Conservation (phyloP, 1,140 invertebrate species). For the Drosophila bifasciata region DNA sequence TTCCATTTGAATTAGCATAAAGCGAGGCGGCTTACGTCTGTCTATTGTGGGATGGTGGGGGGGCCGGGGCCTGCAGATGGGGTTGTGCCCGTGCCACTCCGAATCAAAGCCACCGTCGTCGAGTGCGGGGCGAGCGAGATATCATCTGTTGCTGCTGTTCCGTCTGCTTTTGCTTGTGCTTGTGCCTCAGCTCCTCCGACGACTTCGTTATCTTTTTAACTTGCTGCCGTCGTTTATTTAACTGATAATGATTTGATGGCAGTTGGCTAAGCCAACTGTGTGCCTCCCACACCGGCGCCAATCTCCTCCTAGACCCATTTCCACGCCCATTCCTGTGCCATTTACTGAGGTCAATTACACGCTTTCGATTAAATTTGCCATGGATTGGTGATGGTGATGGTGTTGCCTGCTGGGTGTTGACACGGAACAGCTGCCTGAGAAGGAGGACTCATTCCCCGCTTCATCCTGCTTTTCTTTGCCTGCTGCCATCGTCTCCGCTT, state of each 20-base stretch:
- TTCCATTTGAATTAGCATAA: slow-evolving; percentile 82
- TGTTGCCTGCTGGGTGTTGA: slow-evolving; percentile 61
- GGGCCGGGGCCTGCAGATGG: slow-evolving; percentile 10
- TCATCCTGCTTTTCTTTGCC: not conserved
- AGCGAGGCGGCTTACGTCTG: slow-evolving; percentile 81
- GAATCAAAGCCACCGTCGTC: slow-evolving; percentile 40
- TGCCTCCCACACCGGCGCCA: not conserved
- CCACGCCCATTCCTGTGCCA: slow-evolving; percentile 58
- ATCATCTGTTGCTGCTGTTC: slow-evolving; percentile 66
- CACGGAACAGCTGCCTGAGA: slow-evolving; percentile 70
- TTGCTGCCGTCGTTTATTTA: slow-evolving; percentile 81
- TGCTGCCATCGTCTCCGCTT: not conserved
- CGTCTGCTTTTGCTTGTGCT: slow-evolving; percentile 22
- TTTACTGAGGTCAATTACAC: slow-evolving; percentile 82
- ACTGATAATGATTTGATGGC: slow-evolving; percentile 82
- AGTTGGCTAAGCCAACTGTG: slow-evolving; percentile 78
- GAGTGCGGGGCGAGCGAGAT: slow-evolving; percentile 45
- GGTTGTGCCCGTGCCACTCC: slow-evolving; percentile 17
- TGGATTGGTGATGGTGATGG: slow-evolving; percentile 42
- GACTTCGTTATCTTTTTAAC: slow-evolving; percentile 82
- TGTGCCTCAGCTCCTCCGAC: slow-evolving; percentile 35
- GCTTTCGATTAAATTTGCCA: slow-evolving; percentile 82
- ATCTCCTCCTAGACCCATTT: slow-evolving; percentile 44
- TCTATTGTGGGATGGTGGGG: slow-evolving; percentile 58
- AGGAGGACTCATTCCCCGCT: slow-evolving; percentile 24